phyloP scores from a whole-genome alignment of 1,140 invertebrate genomes.

The Phortica variegata region DNA sequence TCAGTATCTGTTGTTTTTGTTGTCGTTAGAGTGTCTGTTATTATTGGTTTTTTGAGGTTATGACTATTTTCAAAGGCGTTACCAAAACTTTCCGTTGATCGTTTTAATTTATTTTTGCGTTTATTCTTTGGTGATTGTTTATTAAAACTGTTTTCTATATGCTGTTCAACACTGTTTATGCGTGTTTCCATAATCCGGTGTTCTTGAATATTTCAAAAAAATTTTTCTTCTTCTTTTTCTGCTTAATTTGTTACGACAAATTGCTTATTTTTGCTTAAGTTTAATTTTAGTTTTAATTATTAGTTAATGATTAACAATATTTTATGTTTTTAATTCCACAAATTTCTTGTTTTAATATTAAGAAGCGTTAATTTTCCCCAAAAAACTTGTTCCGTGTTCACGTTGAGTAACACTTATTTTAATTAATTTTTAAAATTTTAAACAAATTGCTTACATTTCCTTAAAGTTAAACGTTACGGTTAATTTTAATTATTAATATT shows the following conservation, averaged over 20 bases:
- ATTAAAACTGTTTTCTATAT: no score
- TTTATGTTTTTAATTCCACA: no score
- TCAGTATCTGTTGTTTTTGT: slow-evolving; percentile 1
- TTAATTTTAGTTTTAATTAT: slow-evolving; percentile 7
- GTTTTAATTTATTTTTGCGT: slow-evolving; percentile 12
- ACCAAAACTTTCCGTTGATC: slow-evolving; percentile 4
- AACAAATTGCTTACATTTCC: slow-evolving; percentile 12
- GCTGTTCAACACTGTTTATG: slow-evolving; percentile 4
- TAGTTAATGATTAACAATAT: slow-evolving; percentile 25
- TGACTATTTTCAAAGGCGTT: slow-evolving; percentile 2
- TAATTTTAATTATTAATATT: slow-evolving; percentile 26
- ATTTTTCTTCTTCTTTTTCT: background rate
- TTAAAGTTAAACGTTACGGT: slow-evolving; percentile 5
- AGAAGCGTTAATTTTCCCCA: slow-evolving; percentile 37
- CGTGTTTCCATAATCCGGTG: slow-evolving; percentile 5
- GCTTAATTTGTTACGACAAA: background rate
- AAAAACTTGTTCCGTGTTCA: no score
- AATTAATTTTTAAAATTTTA: slow-evolving; percentile 14
- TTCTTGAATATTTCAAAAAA: background rate
- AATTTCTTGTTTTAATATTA: slow-evolving; percentile 3
- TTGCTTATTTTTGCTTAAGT: background rate
- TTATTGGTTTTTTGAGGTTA: no score
- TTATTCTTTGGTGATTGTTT: background rate
- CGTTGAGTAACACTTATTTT: slow-evolving; percentile 14
- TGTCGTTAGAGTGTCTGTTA: slow-evolving; percentile 4